A percentile compares a stretch with the other conserved stretches of the same genome.
Conservation (phyloP, 2,888 invertebrate species). For the Caenorhabditis sinica region DNA sequence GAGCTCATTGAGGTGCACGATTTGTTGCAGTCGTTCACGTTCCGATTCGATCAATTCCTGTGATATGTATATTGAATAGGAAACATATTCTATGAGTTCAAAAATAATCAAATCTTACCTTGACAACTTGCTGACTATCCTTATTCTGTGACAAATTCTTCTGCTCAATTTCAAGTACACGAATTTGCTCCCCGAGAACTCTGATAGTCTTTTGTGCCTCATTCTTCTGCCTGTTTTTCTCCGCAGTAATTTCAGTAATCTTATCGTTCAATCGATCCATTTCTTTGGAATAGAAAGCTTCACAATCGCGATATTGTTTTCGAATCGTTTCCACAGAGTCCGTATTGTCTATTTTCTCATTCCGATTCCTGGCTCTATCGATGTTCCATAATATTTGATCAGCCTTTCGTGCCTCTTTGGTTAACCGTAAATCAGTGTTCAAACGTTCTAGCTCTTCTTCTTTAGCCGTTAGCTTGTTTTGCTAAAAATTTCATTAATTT, state of each 20-base stretch:
- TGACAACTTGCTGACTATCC: slow-evolving; percentile 73
- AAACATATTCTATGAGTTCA: not conserved
- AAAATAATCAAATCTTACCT: slow-evolving; percentile 38
- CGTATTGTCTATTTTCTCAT: slow-evolving; percentile 76
- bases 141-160: slow-evolving; percentile 78
- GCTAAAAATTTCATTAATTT: slow-evolving; percentile 81
- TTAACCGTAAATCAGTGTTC: slow-evolving; percentile 78
- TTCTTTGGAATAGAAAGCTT: slow-evolving; percentile 80
- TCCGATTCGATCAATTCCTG: slow-evolving; percentile 79
- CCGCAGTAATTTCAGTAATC: slow-evolving; percentile 76
- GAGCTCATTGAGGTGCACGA: slow-evolving; percentile 82
- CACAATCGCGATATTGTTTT: slow-evolving; percentile 82
- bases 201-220: slow-evolving; percentile 74
- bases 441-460: slow-evolving; percentile 89
- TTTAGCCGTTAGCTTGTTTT: slow-evolving; percentile 90
- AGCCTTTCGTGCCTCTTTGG: slow-evolving; percentile 79
- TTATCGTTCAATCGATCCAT: slow-evolving; percentile 79
- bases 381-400: slow-evolving; percentile 80
- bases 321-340: slow-evolving; percentile 80
- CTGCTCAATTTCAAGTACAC: slow-evolving; percentile 83
- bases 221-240: slow-evolving; percentile 71
- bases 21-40: slow-evolving; percentile 80
- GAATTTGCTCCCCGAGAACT: slow-evolving; percentile 80
- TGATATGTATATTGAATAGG: not conserved
- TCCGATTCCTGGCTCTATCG: slow-evolving; percentile 69